A percentile compares a stretch with the other conserved stretches of the same genome.
phyloP scores from a whole-genome alignment of 2,797 vertebrate species.

The Anolis apletophallus region DNA sequence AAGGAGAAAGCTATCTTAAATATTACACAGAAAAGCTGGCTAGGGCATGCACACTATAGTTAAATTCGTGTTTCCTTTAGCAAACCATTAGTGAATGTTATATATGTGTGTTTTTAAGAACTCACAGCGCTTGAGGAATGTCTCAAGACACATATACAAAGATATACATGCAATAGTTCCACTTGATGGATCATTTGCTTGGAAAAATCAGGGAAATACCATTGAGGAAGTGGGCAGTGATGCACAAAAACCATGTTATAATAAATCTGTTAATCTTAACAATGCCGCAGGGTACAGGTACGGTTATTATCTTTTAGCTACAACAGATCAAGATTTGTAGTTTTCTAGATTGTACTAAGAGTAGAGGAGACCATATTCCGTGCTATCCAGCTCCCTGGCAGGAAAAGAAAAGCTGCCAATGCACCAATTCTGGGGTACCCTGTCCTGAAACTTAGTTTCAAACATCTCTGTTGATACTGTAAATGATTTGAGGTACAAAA shows the following conservation, averaged over 20 bases:
- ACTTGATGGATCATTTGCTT: neutral
- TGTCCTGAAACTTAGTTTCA: slow-evolving; percentile 46
- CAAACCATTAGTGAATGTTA: neutral
- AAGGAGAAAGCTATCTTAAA: neutral
- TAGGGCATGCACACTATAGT: neutral
- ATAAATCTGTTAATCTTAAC: neutral
- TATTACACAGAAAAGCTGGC: neutral
- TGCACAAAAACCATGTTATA: no score
- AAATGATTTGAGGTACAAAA: slow-evolving; percentile 54
- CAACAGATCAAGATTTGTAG: neutral
- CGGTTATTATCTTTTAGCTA: no score
- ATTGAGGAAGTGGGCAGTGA: neutral
- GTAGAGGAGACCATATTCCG: slow-evolving; percentile 11
- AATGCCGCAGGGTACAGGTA: neutral
- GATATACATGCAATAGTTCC: neutral
- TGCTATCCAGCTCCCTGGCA: slow-evolving; percentile 39
- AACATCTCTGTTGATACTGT: slow-evolving; percentile 42
- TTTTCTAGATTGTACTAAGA: slow-evolving; percentile 27
- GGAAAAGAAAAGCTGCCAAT: slow-evolving; percentile 29
- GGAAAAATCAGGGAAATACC: neutral
- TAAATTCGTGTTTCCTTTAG: neutral
- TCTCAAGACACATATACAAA: neutral
- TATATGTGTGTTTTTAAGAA: neutral
- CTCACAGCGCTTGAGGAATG: neutral
- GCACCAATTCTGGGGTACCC: slow-evolving; percentile 23